Evolutionary conservation across 2,797 vertebrate genomes (phyloP).

Genomic region (Chaenodraco wilsoni): DNA sequence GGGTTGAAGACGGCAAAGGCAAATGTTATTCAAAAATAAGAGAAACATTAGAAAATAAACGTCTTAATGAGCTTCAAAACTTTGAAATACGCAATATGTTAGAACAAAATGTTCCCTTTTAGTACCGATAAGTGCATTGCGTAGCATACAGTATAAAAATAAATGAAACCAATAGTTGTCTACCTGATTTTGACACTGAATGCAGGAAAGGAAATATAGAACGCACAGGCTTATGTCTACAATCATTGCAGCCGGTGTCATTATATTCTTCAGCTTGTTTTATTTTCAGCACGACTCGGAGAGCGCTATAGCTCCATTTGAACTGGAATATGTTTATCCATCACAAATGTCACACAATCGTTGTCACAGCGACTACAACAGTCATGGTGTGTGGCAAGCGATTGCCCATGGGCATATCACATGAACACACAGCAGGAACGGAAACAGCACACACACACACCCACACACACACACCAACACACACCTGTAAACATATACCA

Average conservation of each 20-base stretch:
- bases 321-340: slow-evolving; percentile 70
- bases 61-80: background rate
- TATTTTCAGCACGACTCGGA: slow-evolving; percentile 28
- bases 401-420: slow-evolving; percentile 64
- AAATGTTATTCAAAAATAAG: background rate
- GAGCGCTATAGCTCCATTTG: slow-evolving; percentile 49
- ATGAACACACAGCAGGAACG: slow-evolving; percentile 38
- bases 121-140: background rate
- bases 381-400: slow-evolving; percentile 55
- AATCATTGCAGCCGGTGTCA: slow-evolving; percentile 33
- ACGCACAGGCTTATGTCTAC: slow-evolving; percentile 17
- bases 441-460: slow-evolving; percentile 46
- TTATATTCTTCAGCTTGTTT: slow-evolving; percentile 27
- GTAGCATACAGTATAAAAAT: slow-evolving; percentile 4
- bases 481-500: slow-evolving; percentile 75
- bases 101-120: background rate
- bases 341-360: slow-evolving; percentile 69
- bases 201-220: slow-evolving; percentile 20
- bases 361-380: slow-evolving; percentile 58
- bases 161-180: background rate
- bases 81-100: background rate
- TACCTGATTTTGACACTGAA: slow-evolving; percentile 17
- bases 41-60: too few species aligned
- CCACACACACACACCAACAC: slow-evolving; percentile 45
- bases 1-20: background rate